Conservation (phyloP, 2,888 invertebrate genomes). For the Branchellion lobata region DNA sequence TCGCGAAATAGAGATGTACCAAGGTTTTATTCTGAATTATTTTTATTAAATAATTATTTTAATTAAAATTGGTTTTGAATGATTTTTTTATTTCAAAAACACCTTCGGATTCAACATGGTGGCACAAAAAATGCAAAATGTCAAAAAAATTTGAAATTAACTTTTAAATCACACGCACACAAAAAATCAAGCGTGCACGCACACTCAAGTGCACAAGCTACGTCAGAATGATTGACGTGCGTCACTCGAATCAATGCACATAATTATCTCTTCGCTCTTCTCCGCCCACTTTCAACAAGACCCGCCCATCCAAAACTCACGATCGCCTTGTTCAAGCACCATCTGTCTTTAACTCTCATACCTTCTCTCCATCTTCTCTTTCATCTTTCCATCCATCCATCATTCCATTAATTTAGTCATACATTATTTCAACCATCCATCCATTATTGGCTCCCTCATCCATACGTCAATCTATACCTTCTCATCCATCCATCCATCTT, state of each 20-base stretch:
- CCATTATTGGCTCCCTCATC: not conserved
- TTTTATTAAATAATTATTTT: not conserved
- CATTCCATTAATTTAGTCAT: not conserved
- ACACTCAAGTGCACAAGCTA: too few relatives aligned
- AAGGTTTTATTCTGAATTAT: not conserved
- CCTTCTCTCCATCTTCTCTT: not conserved
- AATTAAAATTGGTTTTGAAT: not conserved
- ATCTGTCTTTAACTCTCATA: too few relatives aligned
- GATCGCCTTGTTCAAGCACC: not conserved
- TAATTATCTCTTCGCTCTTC: not conserved
- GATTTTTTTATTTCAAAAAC: not conserved
- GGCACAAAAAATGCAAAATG: too few relatives aligned
- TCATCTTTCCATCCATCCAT: not conserved
- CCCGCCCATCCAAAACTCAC: not conserved
- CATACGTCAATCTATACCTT: too few relatives aligned
- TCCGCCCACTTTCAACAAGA: constrained; percentile 4
- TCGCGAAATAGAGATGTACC: not conserved
- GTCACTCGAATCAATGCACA: constrained; percentile 20
- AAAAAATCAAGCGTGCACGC: too few relatives aligned
- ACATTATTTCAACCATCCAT: not conserved
- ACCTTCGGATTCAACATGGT: too few relatives aligned
- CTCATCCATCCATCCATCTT: too few relatives aligned
- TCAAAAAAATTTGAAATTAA: too few relatives aligned
- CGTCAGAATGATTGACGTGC: not conserved
- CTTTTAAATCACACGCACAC: too few relatives aligned